Conservation (phyloP, 2,797 vertebrate species). For the Argyrosomus regius region DNA sequence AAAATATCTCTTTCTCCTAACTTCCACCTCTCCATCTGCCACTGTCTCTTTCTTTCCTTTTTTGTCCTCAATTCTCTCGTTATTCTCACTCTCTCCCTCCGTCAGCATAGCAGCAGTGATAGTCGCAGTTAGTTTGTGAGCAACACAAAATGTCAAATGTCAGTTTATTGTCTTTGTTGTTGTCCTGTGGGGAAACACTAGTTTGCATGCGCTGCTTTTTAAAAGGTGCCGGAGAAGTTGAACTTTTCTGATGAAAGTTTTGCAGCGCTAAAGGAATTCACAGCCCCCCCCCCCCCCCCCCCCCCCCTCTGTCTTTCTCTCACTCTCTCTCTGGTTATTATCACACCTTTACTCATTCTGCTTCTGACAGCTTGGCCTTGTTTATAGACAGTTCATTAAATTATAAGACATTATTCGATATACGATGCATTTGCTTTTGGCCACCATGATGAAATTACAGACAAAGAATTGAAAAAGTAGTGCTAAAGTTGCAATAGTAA, state of each 20-base stretch:
- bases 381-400: not conserved
- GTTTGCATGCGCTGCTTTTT: conserved; percentile 12
- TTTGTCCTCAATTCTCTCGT: not conserved
- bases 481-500: not conserved
- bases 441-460: not conserved
- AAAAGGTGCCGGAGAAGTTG: conserved; percentile 8
- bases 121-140: not conserved
- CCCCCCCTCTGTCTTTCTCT: too few species aligned
- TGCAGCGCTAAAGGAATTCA: not conserved
- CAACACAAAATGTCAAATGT: conserved; percentile 28
- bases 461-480: too few species aligned
- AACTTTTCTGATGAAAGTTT: conserved; percentile 23
- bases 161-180: conserved; percentile 24
- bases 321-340: not conserved
- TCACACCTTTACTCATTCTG: not conserved
- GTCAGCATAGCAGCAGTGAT: conserved; percentile 6
- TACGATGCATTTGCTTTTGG: too few species aligned
- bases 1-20: not conserved
- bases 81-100: not conserved
- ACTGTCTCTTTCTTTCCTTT: not conserved
- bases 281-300: too few species aligned
- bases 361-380: not conserved
- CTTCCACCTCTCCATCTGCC: conserved; percentile 6
- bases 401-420: too few species aligned
- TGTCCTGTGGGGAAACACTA: conserved; percentile 12